Conservation (phyloP, 2,113 vertebrate genomes). For the Alligator sinensis region DNA sequence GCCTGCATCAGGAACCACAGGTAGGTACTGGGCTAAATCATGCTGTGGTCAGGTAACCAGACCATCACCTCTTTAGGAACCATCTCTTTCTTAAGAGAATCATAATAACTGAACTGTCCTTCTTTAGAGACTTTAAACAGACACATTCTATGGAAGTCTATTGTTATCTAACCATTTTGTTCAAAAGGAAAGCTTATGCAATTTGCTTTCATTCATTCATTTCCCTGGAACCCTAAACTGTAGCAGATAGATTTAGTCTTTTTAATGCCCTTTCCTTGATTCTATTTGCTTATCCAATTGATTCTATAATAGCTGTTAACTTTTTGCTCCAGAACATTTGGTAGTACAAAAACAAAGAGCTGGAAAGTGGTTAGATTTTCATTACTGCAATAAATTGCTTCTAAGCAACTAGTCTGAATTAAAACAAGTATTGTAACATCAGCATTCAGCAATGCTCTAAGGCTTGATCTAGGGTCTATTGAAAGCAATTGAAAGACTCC, state of each 20-base stretch:
- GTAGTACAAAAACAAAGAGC: conserved; percentile 22
- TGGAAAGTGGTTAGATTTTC: not conserved
- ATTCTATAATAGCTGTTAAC: conserved; percentile 35
- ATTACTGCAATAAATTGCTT: conserved; percentile 13
- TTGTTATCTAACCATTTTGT: accelerated
- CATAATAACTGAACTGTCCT: too few relatives aligned
- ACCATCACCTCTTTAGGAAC: not conserved
- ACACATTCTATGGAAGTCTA: not conserved
- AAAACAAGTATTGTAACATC: conserved; percentile 12
- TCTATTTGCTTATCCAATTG: conserved; percentile 26
- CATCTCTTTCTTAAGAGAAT: not conserved
- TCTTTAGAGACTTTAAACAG: not conserved
- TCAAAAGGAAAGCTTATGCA: not conserved
- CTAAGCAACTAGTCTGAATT: conserved; percentile 14
- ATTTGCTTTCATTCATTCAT: not conserved
- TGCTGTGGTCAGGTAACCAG: not conserved
- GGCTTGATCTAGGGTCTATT: not conserved
- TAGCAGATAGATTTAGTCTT: not conserved
- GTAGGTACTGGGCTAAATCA: too few relatives aligned
- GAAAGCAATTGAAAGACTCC: not conserved
- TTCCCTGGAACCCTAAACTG: not conserved
- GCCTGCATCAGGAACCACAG: too few relatives aligned
- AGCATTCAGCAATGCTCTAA: not conserved
- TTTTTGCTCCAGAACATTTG: not conserved
- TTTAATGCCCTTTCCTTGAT: not conserved